These are phyloP conservation scores for Periphyllus acericola DNA, from an alignment of 2,888 invertebrate species.

Conservation along the genomic window DNA sequence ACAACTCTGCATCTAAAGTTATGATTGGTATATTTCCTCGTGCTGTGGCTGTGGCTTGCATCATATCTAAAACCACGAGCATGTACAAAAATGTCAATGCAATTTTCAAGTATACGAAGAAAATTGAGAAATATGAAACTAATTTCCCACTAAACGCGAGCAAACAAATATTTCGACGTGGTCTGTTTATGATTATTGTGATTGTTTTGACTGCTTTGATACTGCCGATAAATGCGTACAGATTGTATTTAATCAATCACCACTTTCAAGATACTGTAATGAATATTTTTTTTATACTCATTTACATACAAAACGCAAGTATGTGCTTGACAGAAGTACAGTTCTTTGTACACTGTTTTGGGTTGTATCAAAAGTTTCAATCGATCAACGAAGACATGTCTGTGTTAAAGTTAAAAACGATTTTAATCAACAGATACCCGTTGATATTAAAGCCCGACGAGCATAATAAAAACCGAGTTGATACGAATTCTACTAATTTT, in stretches of 20 bases:
- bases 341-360: constrained; percentile 40
- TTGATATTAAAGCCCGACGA: neutral
- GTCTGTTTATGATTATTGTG: neutral
- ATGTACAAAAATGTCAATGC: neutral
- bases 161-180: neutral
- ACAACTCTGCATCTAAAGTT: neutral
- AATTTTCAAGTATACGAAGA: neutral
- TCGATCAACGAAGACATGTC: constrained; percentile 34
- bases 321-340: constrained; percentile 41
- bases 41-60: neutral
- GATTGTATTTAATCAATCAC: neutral
- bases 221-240: neutral
- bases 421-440: constrained; percentile 17
- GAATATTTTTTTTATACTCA: constrained; percentile 10
- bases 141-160: neutral
- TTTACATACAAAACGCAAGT: constrained; percentile 60
- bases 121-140: neutral
- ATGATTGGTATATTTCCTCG: constrained; percentile 14
- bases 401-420: neutral
- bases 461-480: too few species aligned
- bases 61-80: neutral
- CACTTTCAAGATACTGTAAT: neutral
- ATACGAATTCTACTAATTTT: neutral
- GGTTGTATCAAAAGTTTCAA: constrained; percentile 14
- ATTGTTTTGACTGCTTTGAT: neutral